Percentiles rank a stretch among this genome's conserved stretches.
Evolutionary conservation across 2,888 invertebrate species (phyloP).

Genomic region (Leptodirus hochenwartii): DNA sequence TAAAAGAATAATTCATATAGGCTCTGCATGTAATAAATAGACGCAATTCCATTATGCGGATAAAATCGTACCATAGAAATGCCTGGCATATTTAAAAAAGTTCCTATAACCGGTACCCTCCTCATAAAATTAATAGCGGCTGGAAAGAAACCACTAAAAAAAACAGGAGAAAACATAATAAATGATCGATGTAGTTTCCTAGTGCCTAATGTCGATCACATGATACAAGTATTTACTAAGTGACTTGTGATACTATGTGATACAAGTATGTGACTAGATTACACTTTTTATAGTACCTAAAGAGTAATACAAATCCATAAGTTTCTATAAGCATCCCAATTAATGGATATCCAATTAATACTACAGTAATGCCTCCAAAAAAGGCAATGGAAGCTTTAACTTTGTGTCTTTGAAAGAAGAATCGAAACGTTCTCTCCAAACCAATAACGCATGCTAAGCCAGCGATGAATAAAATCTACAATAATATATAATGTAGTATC

Average conservation of each 20-base stretch:
- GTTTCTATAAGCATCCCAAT: constrained; percentile 92
- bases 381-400: constrained; percentile 77
- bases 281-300: constrained; percentile 60
- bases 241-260: too few relatives aligned
- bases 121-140: constrained; percentile 89
- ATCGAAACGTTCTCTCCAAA: constrained; percentile 82
- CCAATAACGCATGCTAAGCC: constrained; percentile 95
- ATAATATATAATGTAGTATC: constrained; percentile 14
- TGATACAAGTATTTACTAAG: too few relatives aligned
- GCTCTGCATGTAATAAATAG: constrained; percentile 6
- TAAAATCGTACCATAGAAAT: constrained; percentile 51
- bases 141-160: constrained; percentile 90
- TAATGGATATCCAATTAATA: constrained; percentile 89
- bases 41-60: not conserved
- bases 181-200: constrained; percentile 3
- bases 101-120: constrained; percentile 81
- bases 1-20: constrained; percentile 27
- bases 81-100: constrained; percentile 73
- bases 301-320: constrained; percentile 82
- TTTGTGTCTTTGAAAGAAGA: constrained; percentile 97
- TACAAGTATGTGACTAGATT: too few relatives aligned
- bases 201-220: too few relatives aligned
- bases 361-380: constrained; percentile 82
- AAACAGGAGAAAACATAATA: constrained; percentile 2
- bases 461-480: constrained; percentile 86